phyloP scores from a whole-genome alignment of 30 jellyfish, hydroid and myxozoan genomes.

The Turritopsis rubra region DNA sequence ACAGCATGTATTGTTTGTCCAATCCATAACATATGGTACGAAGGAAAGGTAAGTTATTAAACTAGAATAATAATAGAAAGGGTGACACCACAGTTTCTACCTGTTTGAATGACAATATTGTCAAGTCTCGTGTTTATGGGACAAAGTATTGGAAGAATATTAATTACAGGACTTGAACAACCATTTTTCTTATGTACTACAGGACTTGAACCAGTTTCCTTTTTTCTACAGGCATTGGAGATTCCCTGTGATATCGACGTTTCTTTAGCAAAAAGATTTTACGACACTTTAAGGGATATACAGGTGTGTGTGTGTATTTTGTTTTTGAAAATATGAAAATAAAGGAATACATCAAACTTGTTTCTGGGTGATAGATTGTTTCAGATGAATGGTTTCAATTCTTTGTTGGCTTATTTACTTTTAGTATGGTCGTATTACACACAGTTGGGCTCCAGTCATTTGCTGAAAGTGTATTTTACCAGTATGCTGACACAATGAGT shows the following conservation, averaged over 20 bases:
- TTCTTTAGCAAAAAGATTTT: slow-evolving; percentile 60
- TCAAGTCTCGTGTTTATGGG: too few species aligned
- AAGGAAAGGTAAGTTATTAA: slow-evolving; percentile 35
- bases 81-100: too few species aligned
- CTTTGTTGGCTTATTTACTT: not conserved
- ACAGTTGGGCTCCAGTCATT: slow-evolving; percentile 41
- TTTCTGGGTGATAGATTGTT: too few species aligned
- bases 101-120: too few species aligned
- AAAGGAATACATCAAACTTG: too few species aligned
- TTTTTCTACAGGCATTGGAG: not conserved
- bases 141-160: too few species aligned
- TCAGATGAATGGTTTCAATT: not conserved
- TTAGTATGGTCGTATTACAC: slow-evolving; percentile 73
- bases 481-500: not conserved
- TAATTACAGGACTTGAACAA: too few species aligned
- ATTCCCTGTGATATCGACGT: not conserved
- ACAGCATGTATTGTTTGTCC: slow-evolving; percentile 97
- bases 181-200: too few species aligned
- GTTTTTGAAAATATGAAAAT: not conserved
- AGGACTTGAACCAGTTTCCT: too few species aligned
- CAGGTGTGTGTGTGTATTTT: slow-evolving; percentile 42
- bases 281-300: slow-evolving; percentile 58
- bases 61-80: too few species aligned
- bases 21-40: slow-evolving; percentile 50
- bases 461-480: not conserved